phyloP scores from a whole-genome alignment of 1,140 invertebrate species.

The Cyclina sinensis region DNA sequence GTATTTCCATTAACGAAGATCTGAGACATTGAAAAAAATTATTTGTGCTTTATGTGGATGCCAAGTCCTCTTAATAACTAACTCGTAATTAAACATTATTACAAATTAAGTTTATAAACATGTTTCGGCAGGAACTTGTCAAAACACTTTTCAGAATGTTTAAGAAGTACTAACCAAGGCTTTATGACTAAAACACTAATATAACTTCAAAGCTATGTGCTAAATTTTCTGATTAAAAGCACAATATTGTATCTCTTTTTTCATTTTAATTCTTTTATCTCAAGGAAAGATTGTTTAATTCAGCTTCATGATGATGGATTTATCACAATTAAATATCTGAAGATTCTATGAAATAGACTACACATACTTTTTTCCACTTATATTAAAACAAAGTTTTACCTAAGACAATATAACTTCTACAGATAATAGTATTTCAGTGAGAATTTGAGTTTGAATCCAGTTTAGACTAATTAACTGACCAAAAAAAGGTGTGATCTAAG shows the following conservation, averaged over 20 bases:
- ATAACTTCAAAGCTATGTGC: slow-evolving; percentile 29
- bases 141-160: slow-evolving; percentile 8
- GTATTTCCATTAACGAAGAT: not conserved
- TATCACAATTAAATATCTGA: slow-evolving; percentile 8
- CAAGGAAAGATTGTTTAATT: not conserved
- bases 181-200: not conserved
- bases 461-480: too few species aligned
- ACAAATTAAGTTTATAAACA: slow-evolving; percentile 12
- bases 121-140: not conserved
- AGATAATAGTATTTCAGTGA: too few species aligned
- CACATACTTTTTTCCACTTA: not conserved
- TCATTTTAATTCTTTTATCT: slow-evolving; percentile 23
- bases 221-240: slow-evolving; percentile 32
- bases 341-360: slow-evolving; percentile 1
- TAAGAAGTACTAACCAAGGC: not conserved
- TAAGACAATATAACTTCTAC: too few species aligned
- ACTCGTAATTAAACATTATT: slow-evolving; percentile 34
- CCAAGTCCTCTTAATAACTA: slow-evolving; percentile 13
- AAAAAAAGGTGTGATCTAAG: too few species aligned
- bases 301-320: not conserved
- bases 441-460: too few species aligned
- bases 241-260: slow-evolving; percentile 16
- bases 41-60: slow-evolving; percentile 23
- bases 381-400: too few species aligned
- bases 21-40: slow-evolving; percentile 25